Evolutionary conservation across 2,113 vertebrate genomes (phyloP), one percentile per base, ranked within the genome.

Genomic region (Bubo blakistoni): DNA sequence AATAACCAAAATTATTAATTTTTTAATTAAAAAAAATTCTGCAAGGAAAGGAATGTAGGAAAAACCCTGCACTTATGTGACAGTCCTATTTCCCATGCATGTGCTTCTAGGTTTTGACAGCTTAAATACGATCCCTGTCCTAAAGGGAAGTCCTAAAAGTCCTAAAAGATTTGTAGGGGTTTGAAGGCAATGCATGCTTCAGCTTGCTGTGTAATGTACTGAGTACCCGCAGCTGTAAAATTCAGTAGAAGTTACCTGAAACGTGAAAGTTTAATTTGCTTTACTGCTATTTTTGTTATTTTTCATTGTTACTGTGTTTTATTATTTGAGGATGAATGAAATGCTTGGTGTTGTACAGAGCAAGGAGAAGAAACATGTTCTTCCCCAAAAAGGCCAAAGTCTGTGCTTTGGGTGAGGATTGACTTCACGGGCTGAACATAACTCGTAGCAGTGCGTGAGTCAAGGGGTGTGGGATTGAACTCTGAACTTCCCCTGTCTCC

Each of bases 11-110:
- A 16, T 46, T 46, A 17, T 46, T 46, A 46, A 46, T 54, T 54
- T 58, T 67, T 67, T 2, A 24, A 17, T 62, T 29, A 36, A 1
- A 44, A 13, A 29, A 24, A 3, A 5, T 58, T 15, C 29, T 47
- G 40, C 20, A n/a, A n/a, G 59, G 26, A 76, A 44, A 61, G 11
- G n/a, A 73, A 2, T 7, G 1, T 2, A n/a, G 5, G 44, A 21
- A n/a, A 16, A 15, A 6, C 13, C 9, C 51, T 15, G 29, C 29
- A 3, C 7, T 65, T 15, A 8, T 11, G 34, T 55, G 52, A 15
- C 26, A 25, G 22, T n/a, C 8, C 8, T 27, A 8, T 47, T 59
- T 40, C 7, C 25, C 10, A 5, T 5, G 2, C 3, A 2, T 0
- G 1, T 54, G 22, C 25, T 59, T 32, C 15, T 24, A 5, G 20